phyloP scores from a whole-genome alignment of 2,888 invertebrate genomes.

The Sminthurinus aureus region DNA sequence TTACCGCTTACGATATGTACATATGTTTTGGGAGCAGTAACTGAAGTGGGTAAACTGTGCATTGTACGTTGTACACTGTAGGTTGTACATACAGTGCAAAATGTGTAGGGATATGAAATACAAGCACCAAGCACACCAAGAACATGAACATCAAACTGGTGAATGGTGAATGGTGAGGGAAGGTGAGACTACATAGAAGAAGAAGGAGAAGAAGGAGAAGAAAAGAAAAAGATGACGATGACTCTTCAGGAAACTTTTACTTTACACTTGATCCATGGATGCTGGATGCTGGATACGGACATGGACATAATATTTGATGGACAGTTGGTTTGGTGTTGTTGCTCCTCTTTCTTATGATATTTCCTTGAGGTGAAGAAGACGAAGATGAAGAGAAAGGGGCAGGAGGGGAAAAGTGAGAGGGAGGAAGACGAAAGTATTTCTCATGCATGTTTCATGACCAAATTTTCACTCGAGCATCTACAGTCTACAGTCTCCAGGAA shows the following conservation, averaged over 20 bases:
- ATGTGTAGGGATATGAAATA: not conserved
- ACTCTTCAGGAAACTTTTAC: no score
- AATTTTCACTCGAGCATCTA: not conserved
- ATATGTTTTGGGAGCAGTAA: no score
- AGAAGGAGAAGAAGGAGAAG: not conserved
- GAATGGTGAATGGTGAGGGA: no score
- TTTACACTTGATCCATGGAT: no score
- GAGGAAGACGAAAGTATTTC: not conserved
- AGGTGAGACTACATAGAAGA: no score
- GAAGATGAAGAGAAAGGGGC: not conserved
- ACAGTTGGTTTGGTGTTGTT: not conserved
- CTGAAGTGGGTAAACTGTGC: no score
- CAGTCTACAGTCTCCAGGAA: no score
- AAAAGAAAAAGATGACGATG: not conserved
- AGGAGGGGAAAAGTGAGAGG: not conserved
- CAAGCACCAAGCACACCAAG: not conserved
- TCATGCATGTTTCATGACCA: not conserved
- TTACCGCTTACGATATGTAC: no score
- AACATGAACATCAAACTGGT: not conserved
- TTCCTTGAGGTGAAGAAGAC: no score
- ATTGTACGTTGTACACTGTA: no score
- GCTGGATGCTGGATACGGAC: not conserved
- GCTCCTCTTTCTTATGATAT: not conserved
- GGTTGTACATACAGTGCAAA: not conserved
- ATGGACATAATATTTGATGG: conserved; percentile 1